These are phyloP conservation scores for Mastomys natalensis DNA, from an alignment of 2,113 vertebrate genomes.

Conservation along the genomic window DNA sequence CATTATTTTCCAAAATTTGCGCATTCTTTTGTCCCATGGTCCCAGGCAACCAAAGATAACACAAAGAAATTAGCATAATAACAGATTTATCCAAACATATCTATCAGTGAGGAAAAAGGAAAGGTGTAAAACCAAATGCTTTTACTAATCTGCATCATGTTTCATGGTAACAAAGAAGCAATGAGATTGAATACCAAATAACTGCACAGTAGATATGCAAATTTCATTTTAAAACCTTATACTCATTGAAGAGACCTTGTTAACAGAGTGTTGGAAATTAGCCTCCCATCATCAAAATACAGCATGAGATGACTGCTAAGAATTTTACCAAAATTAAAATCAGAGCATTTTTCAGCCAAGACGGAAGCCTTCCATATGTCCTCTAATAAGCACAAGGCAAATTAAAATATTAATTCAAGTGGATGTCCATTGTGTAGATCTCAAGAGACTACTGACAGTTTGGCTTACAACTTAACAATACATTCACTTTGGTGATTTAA, in stretches of 20 bases:
- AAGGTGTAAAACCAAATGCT: constrained; percentile 58
- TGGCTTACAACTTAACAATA: constrained; percentile 57
- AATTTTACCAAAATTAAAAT: constrained; percentile 68
- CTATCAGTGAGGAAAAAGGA: not conserved
- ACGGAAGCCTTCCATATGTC: constrained; percentile 27
- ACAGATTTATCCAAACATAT: constrained; percentile 56
- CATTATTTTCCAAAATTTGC: constrained; percentile 61
- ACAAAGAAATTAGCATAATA: constrained; percentile 58
- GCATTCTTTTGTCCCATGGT: constrained; percentile 46
- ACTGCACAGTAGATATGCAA: constrained; percentile 5
- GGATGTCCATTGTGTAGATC: not conserved
- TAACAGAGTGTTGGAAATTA: not conserved
- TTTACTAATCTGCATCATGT: constrained; percentile 56
- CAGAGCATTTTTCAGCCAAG: constrained; percentile 55
- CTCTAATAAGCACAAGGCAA: constrained; percentile 43
- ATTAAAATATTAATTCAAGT: constrained; percentile 60
- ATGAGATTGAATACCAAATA: constrained; percentile 36
- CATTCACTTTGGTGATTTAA: constrained; percentile 45
- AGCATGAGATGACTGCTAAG: constrained; percentile 4
- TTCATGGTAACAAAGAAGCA: constrained; percentile 68
- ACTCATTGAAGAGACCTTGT: constrained; percentile 7
- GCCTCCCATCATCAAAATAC: constrained; percentile 56
- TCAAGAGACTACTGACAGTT: constrained; percentile 8
- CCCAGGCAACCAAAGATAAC: constrained; percentile 54
- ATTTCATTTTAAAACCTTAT: constrained; percentile 45